These are phyloP conservation scores for Pseudopodoces humilis DNA, from an alignment of 2,113 vertebrate genomes.

Conservation along the genomic window DNA sequence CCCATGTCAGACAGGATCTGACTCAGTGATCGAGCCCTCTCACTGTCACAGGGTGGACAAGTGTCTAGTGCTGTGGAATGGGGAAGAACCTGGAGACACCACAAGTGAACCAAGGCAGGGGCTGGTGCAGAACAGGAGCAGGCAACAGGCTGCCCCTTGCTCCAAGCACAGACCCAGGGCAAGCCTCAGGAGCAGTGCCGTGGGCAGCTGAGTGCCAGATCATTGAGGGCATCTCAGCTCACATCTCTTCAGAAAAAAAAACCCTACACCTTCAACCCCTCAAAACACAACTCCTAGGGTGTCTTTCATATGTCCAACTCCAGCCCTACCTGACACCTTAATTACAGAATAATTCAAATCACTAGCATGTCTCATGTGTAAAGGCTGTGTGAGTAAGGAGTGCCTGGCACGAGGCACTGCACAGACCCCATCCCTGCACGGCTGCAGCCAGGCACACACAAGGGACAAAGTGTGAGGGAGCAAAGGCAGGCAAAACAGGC, in stretches of 20 bases:
- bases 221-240: neutral
- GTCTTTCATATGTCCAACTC: neutral
- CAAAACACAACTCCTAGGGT: neutral
- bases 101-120: neutral
- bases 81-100: neutral
- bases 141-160: neutral
- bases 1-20: fast-evolving
- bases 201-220: neutral
- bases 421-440: fast-evolving
- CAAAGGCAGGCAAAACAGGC: neutral
- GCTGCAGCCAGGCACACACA: fast-evolving
- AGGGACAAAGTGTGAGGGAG: neutral
- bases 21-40: fast-evolving
- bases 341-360: neutral
- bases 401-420: fast-evolving
- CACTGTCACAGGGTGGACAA: fast-evolving
- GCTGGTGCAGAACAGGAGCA: neutral
- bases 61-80: fast-evolving
- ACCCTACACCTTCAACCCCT: neutral
- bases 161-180: neutral
- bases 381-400: neutral
- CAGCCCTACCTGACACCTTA: fast-evolving
- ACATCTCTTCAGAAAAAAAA: neutral
- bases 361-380: fast-evolving
- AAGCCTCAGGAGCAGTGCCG: neutral